Percentiles rank a stretch among this genome's conserved stretches.
These are phyloP conservation scores for Holcopasites calliopsidis DNA, from an alignment of 1,140 invertebrate genomes.

Conservation along the genomic window DNA sequence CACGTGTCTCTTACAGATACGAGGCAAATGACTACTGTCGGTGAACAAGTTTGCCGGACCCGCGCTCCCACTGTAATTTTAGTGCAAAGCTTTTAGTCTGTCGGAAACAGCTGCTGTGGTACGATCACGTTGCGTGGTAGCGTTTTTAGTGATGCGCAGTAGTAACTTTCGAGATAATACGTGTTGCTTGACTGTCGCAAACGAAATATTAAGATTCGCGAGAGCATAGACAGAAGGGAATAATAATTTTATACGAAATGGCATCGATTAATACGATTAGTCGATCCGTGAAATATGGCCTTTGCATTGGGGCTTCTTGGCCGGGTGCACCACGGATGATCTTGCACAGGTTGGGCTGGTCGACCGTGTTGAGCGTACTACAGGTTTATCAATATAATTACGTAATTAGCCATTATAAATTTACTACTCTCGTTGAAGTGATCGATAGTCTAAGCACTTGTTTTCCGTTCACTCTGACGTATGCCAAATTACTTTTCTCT, in stretches of 20 bases:
- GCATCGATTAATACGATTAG: slow-evolving; percentile 15
- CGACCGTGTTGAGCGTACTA: neutral
- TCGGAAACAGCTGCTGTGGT: too few species aligned
- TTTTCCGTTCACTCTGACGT: slow-evolving; percentile 15
- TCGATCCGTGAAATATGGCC: slow-evolving; percentile 18
- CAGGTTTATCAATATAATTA: slow-evolving; percentile 39
- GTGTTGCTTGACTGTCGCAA: neutral
- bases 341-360: slow-evolving; percentile 9
- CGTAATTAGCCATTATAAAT: slow-evolving; percentile 17
- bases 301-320: slow-evolving; percentile 34
- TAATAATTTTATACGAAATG: neutral
- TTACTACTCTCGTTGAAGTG: neutral
- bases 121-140: too few species aligned
- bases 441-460: slow-evolving; percentile 39
- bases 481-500: slow-evolving; percentile 38
- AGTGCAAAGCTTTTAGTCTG: neutral
- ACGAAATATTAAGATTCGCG: neutral
- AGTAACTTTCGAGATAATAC: too few species aligned
- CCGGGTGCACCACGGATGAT: neutral
- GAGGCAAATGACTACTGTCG: neutral
- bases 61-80: neutral
- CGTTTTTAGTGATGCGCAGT: neutral
- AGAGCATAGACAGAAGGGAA: neutral
- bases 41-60: too few species aligned
- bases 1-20: neutral